Evolutionary conservation across 2,797 vertebrate species (phyloP).

Genomic region (Anableps anableps): DNA sequence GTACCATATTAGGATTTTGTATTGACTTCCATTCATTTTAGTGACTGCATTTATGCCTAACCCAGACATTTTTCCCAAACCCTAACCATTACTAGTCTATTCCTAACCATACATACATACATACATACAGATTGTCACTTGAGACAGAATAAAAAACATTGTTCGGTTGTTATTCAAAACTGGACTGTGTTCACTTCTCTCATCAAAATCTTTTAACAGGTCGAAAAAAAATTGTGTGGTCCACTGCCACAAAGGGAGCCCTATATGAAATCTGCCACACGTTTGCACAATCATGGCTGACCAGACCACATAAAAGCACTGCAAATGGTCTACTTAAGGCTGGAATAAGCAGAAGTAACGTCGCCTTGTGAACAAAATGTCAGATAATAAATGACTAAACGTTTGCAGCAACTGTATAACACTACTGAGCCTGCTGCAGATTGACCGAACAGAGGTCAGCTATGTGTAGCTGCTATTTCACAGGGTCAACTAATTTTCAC

Average conservation of each 20-base stretch:
- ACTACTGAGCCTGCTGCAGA: conserved; percentile 7
- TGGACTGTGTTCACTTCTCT: background rate
- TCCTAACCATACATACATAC: too few species aligned
- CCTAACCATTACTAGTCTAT: too few species aligned
- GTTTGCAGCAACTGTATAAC: background rate
- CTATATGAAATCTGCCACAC: conserved; percentile 3
- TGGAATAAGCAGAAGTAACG: background rate
- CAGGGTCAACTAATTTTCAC: background rate
- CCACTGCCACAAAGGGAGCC: background rate
- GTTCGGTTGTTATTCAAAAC: background rate
- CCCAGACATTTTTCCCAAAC: too few species aligned
- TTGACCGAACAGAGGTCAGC: conserved; percentile 6
- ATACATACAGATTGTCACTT: too few species aligned
- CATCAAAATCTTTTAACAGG: background rate
- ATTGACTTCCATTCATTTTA: too few species aligned
- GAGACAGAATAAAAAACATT: background rate
- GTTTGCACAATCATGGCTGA: conserved; percentile 4
- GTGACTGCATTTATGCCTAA: too few species aligned
- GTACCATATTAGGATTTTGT: too few species aligned
- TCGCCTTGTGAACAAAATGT: background rate
- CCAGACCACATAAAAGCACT: background rate
- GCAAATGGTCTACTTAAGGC: background rate
- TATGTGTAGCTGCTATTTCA: background rate
- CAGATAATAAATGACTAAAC: background rate
- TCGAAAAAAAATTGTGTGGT: background rate